Percentiles rank a stretch among this genome's conserved stretches.
Evolutionary conservation across 2,888 invertebrate genomes (phyloP).

Genomic region (Ecdyonurus torrentis): DNA sequence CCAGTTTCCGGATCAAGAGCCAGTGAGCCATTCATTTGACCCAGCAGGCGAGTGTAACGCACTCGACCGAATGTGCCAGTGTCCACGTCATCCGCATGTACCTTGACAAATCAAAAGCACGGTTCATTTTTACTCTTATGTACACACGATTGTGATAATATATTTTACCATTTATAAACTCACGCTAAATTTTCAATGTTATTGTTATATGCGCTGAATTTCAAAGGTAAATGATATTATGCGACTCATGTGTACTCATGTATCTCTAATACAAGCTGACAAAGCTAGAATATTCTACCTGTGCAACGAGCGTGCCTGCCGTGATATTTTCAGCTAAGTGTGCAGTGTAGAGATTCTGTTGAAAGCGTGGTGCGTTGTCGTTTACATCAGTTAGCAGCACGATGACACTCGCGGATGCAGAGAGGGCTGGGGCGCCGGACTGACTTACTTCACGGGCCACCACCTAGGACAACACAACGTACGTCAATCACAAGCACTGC

Average conservation of each 20-base stretch:
- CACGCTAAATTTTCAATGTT: too few relatives aligned
- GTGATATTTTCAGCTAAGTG: conserved; percentile 67
- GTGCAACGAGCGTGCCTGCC: conserved; percentile 49
- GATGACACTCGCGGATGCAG: conserved; percentile 54
- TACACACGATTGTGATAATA: too few relatives aligned
- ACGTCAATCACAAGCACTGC: not conserved
- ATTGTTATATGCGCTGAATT: too few relatives aligned
- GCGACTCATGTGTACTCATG: too few relatives aligned
- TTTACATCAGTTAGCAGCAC: conserved; percentile 73
- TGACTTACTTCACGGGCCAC: conserved; percentile 67
- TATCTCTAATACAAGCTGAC: too few relatives aligned
- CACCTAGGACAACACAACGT: conserved; percentile 34
- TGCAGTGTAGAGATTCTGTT: conserved; percentile 51
- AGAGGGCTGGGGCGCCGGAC: conserved; percentile 35
- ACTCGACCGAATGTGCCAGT: conserved; percentile 59
- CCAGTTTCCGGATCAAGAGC: conserved; percentile 63
- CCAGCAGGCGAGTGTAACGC: conserved; percentile 59
- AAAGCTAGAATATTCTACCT: too few relatives aligned
- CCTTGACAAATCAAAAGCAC: conserved; percentile 24
- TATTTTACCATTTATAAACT: too few relatives aligned
- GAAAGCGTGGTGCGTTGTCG: conserved; percentile 72
- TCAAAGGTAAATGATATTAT: too few relatives aligned
- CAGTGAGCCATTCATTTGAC: conserved; percentile 61
- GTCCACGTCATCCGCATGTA: conserved; percentile 69
- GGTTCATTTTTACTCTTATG: not conserved